phyloP scores from a whole-genome alignment of 2,797 vertebrate species.

The Labroides dimidiatus region DNA sequence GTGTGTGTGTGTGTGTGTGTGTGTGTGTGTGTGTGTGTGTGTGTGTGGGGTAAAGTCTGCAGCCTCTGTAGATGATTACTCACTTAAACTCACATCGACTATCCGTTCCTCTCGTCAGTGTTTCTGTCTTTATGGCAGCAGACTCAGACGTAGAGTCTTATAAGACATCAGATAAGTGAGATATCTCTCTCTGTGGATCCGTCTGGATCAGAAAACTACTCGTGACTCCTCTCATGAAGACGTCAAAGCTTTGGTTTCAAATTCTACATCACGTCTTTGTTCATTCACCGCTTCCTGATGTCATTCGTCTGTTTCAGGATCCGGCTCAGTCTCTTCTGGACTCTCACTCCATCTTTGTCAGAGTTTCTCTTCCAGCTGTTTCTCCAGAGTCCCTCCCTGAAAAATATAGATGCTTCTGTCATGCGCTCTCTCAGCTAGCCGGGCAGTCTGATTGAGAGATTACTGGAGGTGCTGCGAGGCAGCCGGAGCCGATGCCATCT shows the following conservation, averaged over 20 bases:
- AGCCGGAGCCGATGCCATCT: conserved; percentile 11
- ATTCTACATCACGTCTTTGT: background rate
- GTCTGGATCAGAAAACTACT: background rate
- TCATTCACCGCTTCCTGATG: conserved; percentile 8
- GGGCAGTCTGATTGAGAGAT: conserved; percentile 32
- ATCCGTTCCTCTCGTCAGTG: too few relatives aligned
- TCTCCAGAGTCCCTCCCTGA: conserved; percentile 5
- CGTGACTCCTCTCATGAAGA: conserved; percentile 5
- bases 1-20: too few relatives aligned
- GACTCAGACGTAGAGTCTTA: too few relatives aligned
- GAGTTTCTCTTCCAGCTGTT: conserved; percentile 20
- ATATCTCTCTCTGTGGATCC: background rate
- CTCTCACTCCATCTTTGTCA: conserved; percentile 17
- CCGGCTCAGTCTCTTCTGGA: conserved; percentile 6
- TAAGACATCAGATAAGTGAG: background rate
- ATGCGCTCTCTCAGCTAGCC: conserved; percentile 14
- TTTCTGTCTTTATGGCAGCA: too few relatives aligned
- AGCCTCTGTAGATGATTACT: too few relatives aligned
- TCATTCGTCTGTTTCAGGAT: conserved; percentile 27
- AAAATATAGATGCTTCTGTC: conserved; percentile 24
- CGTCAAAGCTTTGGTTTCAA: conserved; percentile 10
- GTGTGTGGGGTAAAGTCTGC: too few relatives aligned
- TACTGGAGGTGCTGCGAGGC: conserved; percentile 15
- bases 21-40: too few relatives aligned
- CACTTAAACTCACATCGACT: too few relatives aligned